Base-by-base conservation (phyloP, 2,113 vertebrate genomes). In the Plectropomus leopardus region DNA sequence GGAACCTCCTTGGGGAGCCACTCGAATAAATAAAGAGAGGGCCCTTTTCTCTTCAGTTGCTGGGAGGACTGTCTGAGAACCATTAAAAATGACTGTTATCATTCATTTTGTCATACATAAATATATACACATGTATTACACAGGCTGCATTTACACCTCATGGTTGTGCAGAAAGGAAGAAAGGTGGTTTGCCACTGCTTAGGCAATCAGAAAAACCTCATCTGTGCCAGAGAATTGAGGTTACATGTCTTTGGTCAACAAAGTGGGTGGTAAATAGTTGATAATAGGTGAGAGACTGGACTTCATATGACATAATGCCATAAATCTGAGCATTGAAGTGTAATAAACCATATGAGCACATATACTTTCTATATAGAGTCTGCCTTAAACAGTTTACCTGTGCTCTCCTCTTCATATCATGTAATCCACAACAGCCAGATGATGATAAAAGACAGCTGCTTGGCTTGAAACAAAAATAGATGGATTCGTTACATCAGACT, bases 21-120 rank as follows among this genome's bases (percentile, higher is more conserved):
- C 73, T 54, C 34, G 78, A 85, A 92, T 91, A 92, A 92, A 91
- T 92, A 86, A 87, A 72, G 74, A 83, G 74, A 83, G 74, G 58
- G 51, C n/a, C 70, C 67, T 85, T 82, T 67, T 84, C 72, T 74
- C 72, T 84, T 85, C 75, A 59, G 78, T 58, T 77, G 34, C 63
- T 79, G n/a, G 34, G 36, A 61, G 19, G 54, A 76, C 61, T 44
- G 61, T 71, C 50, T 70, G 60, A 84, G 60, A 71, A 74, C 19
- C 36, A 36, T 72, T 60, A 57, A 42, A 76, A 85, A 61, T 40
- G 1, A 64, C 23, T 21, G 55, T 42, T 24, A 78, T 72, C 61
- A 85, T 72, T 89, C 82, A 81, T 30, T 82, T 59, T 79, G 57
- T 59, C 72, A 51, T 69, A 82, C 70, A 80, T 84, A 75, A 58